Evolutionary conservation across 2,888 invertebrate species (phyloP), one percentile per base, ranked within the genome.

Genomic region (Nebria brevicollis): DNA sequence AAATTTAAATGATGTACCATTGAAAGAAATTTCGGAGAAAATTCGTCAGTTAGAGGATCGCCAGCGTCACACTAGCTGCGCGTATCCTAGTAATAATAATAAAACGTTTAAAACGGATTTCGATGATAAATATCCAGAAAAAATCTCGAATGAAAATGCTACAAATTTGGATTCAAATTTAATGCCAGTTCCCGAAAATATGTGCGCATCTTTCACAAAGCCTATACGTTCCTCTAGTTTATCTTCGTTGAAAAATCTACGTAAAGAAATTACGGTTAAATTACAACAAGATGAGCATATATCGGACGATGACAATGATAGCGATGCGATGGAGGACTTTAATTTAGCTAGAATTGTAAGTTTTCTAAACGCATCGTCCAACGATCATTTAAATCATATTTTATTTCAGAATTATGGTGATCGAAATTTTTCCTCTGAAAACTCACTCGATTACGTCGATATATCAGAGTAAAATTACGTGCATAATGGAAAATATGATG

Each of bases 41-140:
- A 87, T 89, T 64, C 85, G 86, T 75, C 85, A 86, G 83, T 83
- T 89, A 65, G 89, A 89, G 84, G 83, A 85, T 0, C 87, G 84
- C 73, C 85, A 85, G 70, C 83, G 84, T 79, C 80, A 20, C 65
- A 73, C 26, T 11, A 72, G 72, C 11, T 70, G n/a, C 10, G 34
- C 70, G 0, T 68, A 75, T 72, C 72, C 84, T 0, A 84, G 85
- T 0, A 87, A 85, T 82, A 87, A 86, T 66, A 85, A 85, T 43
- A 88, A 86, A 82, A 87, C 87, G 82, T 86, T 88, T 5, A 89
- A 88, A 82, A 87, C 87, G n/a, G 89, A 90, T 81, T 84, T 90
- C 2, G 89, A 90, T 82, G 90, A 90, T 85, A 90, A 89, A 84
- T 90, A 90, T 85, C 90, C 90, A 0, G 90, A 90, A 83, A 89